Conservation (phyloP, 2,888 invertebrate genomes). For the Polyommatus icarus region DNA sequence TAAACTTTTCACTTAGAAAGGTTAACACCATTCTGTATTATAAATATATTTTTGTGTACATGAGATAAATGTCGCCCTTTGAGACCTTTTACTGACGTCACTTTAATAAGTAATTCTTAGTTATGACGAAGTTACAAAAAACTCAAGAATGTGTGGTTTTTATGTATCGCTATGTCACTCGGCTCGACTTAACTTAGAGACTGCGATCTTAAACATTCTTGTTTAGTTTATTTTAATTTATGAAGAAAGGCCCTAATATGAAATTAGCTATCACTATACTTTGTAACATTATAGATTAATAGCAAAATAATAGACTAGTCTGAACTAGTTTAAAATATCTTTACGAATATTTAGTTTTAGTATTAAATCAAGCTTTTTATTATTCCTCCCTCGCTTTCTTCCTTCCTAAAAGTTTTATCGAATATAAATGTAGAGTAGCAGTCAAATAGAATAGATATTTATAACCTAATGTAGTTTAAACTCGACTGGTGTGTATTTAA, state of each 20-base stretch:
- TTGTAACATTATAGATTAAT: not conserved
- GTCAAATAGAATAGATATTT: not conserved
- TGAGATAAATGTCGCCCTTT: not conserved
- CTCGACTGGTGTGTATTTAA: slow-evolving; percentile 4
- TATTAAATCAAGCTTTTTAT: too few species aligned
- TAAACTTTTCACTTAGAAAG: not conserved
- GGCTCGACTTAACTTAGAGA: too few species aligned
- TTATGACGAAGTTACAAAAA: not conserved
- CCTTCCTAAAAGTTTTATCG: not conserved
- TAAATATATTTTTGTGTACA: not conserved
- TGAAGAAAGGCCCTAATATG: too few species aligned
- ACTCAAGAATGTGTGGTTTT: not conserved
- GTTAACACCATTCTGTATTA: not conserved
- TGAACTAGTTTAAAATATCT: too few species aligned
- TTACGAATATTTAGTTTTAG: too few species aligned
- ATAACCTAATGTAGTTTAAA: not conserved
- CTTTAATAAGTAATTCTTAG: not conserved
- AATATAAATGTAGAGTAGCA: not conserved
- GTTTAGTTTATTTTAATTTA: not conserved
- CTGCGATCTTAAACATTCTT: not conserved
- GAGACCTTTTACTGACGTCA: not conserved
- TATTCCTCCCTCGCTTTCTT: not conserved
- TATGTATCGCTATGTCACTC: too few species aligned
- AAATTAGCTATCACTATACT: not conserved
- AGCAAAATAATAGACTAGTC: too few species aligned